Evolutionary conservation across 1,140 invertebrate species (phyloP), one percentile per base, ranked within the genome.

Genomic region (Asobara japonica): DNA sequence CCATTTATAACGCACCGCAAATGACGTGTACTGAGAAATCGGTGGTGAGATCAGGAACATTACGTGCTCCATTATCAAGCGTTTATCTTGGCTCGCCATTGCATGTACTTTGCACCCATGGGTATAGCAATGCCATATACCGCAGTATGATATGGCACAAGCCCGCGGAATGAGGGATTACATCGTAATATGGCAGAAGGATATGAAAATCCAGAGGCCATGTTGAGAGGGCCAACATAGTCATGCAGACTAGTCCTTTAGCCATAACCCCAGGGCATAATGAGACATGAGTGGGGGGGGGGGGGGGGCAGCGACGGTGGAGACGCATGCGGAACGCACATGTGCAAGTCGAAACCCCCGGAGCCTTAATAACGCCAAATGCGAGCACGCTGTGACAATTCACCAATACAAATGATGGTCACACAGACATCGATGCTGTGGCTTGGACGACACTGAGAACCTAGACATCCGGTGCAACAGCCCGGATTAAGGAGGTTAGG

Each of bases 391-490:
- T 72, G 60, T 20, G 18, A 48, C 10, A 48, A 13, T n/a, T 20
- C 8, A 45, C 29, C 30, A 22, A 27, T 65, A 65, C 30, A 38
- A 4, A 41, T 16, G 36, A 2, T n/a, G 51, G 51, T 16, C 36
- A 36, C 69, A 65, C 45, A 33, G 18, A 33, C 48, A 30, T 45
- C 13, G 2, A 64, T 41, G 5, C 7, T 18, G 13, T 62, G 20
- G 18, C 3, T 36, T 61, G 18, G 29, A 64, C 38, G 67, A 48
- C 71, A n/a, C n/a, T n/a, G n/a, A n/a, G n/a, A n/a, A n/a, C 36
- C 61, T 78, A 82, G 79, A 82, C 81, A 82, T 82, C 81, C 81
- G 81, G 81, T 82, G 81, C 80, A 82, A 82, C 82, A 80, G 77
- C 80, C 81, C 75, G 78, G 60, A n/a, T n/a, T n/a, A n/a, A n/a